phyloP scores from a whole-genome alignment of 2,797 vertebrate genomes.

The Falco peregrinus region DNA sequence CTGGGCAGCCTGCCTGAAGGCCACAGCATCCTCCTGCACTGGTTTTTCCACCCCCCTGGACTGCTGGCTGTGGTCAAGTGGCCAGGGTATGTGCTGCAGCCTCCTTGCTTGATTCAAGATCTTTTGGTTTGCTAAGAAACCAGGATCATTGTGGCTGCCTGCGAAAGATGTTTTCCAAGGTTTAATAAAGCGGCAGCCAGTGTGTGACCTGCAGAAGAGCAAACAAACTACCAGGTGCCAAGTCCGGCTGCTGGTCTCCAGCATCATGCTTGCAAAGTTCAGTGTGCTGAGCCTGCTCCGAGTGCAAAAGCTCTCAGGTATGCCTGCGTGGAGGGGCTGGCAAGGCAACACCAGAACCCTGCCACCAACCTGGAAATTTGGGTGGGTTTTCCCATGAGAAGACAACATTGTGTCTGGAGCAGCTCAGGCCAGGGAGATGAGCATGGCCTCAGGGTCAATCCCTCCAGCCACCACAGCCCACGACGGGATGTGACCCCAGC shows the following conservation, averaged over 20 bases:
- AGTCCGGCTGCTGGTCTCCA: not conserved
- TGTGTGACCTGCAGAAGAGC: not conserved
- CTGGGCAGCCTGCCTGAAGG: not conserved
- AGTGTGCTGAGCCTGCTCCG: not conserved
- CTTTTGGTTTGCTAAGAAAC: not conserved
- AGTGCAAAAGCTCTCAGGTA: not conserved
- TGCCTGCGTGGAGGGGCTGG: not conserved
- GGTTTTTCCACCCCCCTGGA: not conserved
- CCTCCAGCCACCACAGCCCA: not conserved
- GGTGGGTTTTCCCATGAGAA: not conserved
- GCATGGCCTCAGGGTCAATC: not conserved
- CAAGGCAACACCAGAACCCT: not conserved
- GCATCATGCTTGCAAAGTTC: not conserved
- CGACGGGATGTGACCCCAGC: fast-evolving
- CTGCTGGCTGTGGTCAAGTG: not conserved
- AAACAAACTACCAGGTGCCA: not conserved
- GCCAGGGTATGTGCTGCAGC: not conserved
- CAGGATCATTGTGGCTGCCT: not conserved
- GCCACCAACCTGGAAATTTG: fast-evolving
- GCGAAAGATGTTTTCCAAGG: not conserved
- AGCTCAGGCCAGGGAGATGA: not conserved
- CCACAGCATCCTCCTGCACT: not conserved
- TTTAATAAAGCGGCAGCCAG: not conserved
- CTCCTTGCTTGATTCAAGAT: not conserved
- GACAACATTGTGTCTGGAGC: not conserved